Base-by-base conservation (phyloP, 2,113 vertebrate species). In the Rhineura floridana region DNA sequence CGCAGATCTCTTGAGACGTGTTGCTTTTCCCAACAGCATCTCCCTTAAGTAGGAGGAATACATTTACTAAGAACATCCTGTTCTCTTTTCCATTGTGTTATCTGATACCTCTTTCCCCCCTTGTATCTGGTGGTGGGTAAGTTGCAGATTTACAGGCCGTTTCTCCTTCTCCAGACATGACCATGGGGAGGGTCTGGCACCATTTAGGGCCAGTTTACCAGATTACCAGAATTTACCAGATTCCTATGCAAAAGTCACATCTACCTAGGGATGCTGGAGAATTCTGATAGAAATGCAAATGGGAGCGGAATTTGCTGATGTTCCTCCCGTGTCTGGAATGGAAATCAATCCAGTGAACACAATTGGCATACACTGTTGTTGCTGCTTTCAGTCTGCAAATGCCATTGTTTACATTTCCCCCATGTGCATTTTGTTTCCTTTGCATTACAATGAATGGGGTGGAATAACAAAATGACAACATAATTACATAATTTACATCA, bases 41-140 rank as follows among this genome's bases (percentile, higher is more conserved):
- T 5, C 28, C 92, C 75, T 87, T 63, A 62, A 87, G 75, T 62
- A 93, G 50, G 21, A 17, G 44, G 11, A 76, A 86, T 19, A 25
- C 52, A 25, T 25, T 67, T 36, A 77, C 42, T 76, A 13, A 39
- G 62, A 79, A 52, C 62, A 67, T 69, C 75, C 75, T 48, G 73
- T 86, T 11, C 52, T 79, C 7, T 85, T 55, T 36, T 82, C n/a
- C 42, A 0, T 0, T 85, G 48, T 10, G 42, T 10, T 62, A 28
- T 36, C 65, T 70, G 65, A 70, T 70, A n/a, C 9, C 28, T 13
- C 15, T 2, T 6, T 30, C n/a, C 33, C 3, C 78, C 55, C 52
- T 65, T 44, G 42, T 28, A 81, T 30, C 19, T 63, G 13, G 55
- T 44, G 36, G 42, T 81, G 80, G 5, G 21, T 28, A 42, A 2